Base-by-base conservation (phyloP, 2,888 invertebrate species). In the Drosophila leonis region DNA sequence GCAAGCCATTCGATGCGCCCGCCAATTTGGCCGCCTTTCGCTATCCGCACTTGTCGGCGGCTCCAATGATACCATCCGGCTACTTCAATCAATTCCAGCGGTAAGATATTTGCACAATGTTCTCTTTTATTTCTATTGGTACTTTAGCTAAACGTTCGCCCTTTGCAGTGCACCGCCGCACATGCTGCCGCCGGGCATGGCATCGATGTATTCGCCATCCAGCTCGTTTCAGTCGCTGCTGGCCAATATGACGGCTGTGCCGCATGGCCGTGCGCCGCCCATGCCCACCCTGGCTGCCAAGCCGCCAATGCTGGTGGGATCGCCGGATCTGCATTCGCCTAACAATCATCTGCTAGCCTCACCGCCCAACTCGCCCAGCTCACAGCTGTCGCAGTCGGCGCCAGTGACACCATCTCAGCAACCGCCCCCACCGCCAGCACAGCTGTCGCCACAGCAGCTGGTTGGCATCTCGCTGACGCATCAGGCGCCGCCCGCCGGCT, bases 161-260 rank as follows among this genome's bases (percentile, higher is more conserved):
- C 13, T 37, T 64, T 95, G 94, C 93, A 94, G 95, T 80, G 94
- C 89, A 9, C 96, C 96, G 15, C 92, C 91, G 37, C 94, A 95
- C 56, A 94, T 96, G 72, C 94, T 96, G 65, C 95, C 95, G 52
- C 95, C 94, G 20, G 94, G 94, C 41, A 94, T 95, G 91, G 94
- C 94, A 65, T 92, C 94, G 15, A 93, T 94, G 65, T 95, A 95
- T 80, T 94, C 94, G 33, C 81, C 93, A 29, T 93, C 94, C 42
- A 95, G 95, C 91, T 97, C 97, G 49, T 98, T 98, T 93, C 98
- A 98, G 93, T 97, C 96, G 12, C 94, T 98, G 31, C 94, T 98
- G 91, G 92, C 94, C 65, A 95, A 92, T 70, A 92, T 92, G 92
- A 91, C 92, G 10, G 92, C 91, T 4, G 87, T 92, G 71, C 97